phyloP scores from a whole-genome alignment of 2,797 vertebrate genomes.

The Tadarida brasiliensis region DNA sequence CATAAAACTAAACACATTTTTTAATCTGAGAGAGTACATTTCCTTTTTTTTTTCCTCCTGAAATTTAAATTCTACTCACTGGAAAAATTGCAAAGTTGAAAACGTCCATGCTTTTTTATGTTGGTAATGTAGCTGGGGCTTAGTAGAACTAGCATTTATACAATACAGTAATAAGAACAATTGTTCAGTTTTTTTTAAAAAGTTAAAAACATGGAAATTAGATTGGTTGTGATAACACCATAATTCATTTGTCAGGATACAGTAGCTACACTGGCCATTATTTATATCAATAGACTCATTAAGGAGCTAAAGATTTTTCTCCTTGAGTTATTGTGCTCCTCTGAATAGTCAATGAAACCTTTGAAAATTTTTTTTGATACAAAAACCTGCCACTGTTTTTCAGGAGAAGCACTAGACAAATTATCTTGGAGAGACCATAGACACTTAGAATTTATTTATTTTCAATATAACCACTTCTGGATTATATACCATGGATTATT shows the following conservation, averaged over 20 bases:
- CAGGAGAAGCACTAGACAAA: not conserved
- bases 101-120: constrained; percentile 21
- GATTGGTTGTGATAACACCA: constrained; percentile 49
- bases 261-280: constrained; percentile 47
- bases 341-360: constrained; percentile 64
- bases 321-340: constrained; percentile 69
- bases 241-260: constrained; percentile 70
- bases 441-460: not conserved
- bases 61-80: constrained; percentile 34
- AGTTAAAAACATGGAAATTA: constrained; percentile 62
- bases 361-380: constrained; percentile 52
- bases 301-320: constrained; percentile 79
- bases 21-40: not conserved
- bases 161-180: constrained; percentile 45
- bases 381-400: constrained; percentile 65
- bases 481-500: not conserved
- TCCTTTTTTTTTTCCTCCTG: not conserved
- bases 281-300: constrained; percentile 78
- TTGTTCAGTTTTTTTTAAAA: constrained; percentile 23
- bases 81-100: constrained; percentile 13
- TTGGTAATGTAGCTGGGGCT: not conserved
- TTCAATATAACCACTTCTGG: not conserved
- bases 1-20: not conserved
- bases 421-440: constrained; percentile 1
- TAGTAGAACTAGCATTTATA: constrained; percentile 38